Evolutionary conservation across 2,888 invertebrate genomes (phyloP).

Genomic region (Cephonodes hylas): DNA sequence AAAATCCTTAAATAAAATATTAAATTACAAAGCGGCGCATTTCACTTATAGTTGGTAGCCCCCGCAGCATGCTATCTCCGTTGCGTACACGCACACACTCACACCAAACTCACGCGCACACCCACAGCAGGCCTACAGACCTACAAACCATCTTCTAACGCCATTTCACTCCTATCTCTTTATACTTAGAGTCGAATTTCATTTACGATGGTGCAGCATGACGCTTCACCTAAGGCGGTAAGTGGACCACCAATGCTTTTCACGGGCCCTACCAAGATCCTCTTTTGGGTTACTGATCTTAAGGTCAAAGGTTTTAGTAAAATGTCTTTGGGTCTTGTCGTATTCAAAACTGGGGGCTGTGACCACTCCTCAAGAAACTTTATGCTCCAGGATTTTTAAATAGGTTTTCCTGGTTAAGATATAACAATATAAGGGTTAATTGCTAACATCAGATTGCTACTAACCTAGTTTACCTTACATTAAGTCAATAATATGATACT

Average conservation of each 20-base stretch:
- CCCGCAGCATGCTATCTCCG: conserved; percentile 71
- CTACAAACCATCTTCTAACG: conserved; percentile 63
- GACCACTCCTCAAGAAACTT: background rate
- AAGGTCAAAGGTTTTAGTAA: conserved; percentile 40
- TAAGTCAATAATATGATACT: too few species aligned
- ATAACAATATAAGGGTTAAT: too few species aligned
- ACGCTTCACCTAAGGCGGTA: conserved; percentile 51
- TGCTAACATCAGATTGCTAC: too few species aligned
- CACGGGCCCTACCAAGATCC: conserved; percentile 62
- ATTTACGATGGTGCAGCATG: conserved; percentile 22
- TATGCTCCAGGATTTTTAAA: too few species aligned
- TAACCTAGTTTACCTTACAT: too few species aligned
- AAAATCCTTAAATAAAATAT: background rate
- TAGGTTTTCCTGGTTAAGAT: too few species aligned
- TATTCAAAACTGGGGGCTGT: background rate
- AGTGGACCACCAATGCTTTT: conserved; percentile 72
- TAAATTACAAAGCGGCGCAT: conserved; percentile 56
- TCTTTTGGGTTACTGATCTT: conserved; percentile 47
- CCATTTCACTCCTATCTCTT: conserved; percentile 27
- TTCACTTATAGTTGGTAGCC: conserved; percentile 62
- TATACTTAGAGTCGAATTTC: conserved; percentile 40
- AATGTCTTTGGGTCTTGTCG: background rate
- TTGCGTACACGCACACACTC: conserved; percentile 68
- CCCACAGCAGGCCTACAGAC: conserved; percentile 72
- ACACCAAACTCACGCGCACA: conserved; percentile 52